These are phyloP conservation scores for Apis florea DNA, from an alignment of 1,140 invertebrate genomes.

Conservation along the genomic window DNA sequence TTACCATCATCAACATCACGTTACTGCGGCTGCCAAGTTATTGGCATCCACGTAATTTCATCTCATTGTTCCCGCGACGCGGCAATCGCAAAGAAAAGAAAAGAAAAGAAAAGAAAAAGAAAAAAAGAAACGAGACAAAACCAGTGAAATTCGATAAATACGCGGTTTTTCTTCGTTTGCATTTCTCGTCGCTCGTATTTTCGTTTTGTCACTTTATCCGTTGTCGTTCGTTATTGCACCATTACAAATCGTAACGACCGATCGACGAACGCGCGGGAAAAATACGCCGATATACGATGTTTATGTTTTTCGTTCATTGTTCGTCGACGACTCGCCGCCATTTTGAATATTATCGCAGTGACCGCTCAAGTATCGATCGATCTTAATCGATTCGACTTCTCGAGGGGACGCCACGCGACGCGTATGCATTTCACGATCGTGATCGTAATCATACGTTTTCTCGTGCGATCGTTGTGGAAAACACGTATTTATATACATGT, in stretches of 20 bases:
- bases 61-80: neutral
- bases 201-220: neutral
- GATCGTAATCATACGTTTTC: neutral
- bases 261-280: neutral
- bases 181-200: no score
- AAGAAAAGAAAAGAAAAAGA: no score
- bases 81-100: neutral
- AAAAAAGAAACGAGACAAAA: no score
- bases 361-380: neutral
- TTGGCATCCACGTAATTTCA: conserved; percentile 87
- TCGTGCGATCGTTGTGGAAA: neutral
- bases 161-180: no score
- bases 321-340: neutral
- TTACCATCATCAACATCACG: conserved; percentile 90
- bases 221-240: neutral
- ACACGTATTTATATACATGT: neutral
- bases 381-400: neutral
- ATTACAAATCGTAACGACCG: neutral
- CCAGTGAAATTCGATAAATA: no score
- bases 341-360: neutral
- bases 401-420: neutral
- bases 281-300: neutral
- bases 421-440: neutral
- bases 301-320: neutral
- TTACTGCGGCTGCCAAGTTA: conserved; percentile 88